These are phyloP conservation scores for Magallana gigas DNA, from an alignment of 1,140 invertebrate species.

Conservation along the genomic window DNA sequence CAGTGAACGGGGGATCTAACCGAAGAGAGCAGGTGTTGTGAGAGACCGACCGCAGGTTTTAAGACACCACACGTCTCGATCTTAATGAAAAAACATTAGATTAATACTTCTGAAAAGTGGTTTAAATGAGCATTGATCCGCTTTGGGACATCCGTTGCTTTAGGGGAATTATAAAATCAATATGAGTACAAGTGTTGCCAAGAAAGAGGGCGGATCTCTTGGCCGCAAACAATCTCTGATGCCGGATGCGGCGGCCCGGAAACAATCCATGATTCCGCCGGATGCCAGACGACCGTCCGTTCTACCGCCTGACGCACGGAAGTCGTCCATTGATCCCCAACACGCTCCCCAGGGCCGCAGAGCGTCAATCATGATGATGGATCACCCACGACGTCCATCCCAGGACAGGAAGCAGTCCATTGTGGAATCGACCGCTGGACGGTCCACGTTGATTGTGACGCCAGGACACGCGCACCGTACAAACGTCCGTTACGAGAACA, in stretches of 20 bases:
- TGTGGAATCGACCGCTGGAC: conserved; percentile 52
- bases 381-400: conserved; percentile 28
- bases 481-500: conserved; percentile 59
- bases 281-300: background rate
- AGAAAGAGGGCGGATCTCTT: conserved; percentile 14
- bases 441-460: conserved; percentile 56
- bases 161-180: conserved; percentile 32
- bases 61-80: conserved; percentile 13
- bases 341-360: conserved; percentile 8
- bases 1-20: background rate
- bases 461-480: conserved; percentile 44
- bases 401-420: conserved; percentile 54
- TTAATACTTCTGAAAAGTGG: conserved; percentile 1
- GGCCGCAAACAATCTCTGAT: conserved; percentile 38
- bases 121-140: conserved; percentile 38
- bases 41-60: background rate
- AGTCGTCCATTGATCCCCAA: conserved; percentile 23
- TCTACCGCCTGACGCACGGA: background rate
- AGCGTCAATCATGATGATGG: conserved; percentile 35
- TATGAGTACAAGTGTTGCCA: conserved; percentile 41
- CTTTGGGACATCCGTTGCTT: conserved; percentile 7
- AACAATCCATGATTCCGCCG: conserved; percentile 8
- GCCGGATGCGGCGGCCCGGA: conserved; percentile 26
- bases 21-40: background rate
- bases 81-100: conserved; percentile 38